phyloP scores from a whole-genome alignment of 2,888 invertebrate genomes.

The Nemoura dubitans region DNA sequence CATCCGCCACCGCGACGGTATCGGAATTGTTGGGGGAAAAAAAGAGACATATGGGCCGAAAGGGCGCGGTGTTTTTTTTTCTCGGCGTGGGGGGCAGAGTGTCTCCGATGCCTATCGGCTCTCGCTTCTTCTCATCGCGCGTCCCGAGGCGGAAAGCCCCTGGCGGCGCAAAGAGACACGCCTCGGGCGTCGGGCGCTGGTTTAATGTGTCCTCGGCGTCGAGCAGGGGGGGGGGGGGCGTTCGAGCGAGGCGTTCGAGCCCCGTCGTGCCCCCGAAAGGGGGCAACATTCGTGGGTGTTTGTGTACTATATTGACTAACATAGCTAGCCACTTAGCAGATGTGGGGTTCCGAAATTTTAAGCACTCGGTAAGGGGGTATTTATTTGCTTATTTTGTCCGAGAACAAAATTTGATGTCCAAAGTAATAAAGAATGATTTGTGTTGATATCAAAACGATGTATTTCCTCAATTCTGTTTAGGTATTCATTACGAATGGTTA shows the following conservation, averaged over 20 bases:
- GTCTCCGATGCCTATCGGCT: neutral
- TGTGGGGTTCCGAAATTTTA: neutral
- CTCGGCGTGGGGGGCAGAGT: neutral
- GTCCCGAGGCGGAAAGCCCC: conserved; percentile 5
- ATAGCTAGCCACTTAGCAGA: neutral
- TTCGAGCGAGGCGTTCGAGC: neutral
- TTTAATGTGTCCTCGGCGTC: conserved; percentile 10
- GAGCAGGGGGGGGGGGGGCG: neutral
- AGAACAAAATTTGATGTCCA: too few relatives aligned
- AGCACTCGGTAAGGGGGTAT: too few relatives aligned
- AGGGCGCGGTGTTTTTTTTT: too few relatives aligned
- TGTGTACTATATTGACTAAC: neutral
- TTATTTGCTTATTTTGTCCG: too few relatives aligned
- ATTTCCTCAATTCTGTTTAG: too few relatives aligned
- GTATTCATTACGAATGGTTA: too few relatives aligned
- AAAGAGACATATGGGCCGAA: too few relatives aligned
- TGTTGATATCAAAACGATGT: too few relatives aligned
- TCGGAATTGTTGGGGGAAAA: too few relatives aligned
- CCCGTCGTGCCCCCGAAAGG: neutral
- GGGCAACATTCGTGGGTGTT: neutral
- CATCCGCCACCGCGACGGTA: too few relatives aligned
- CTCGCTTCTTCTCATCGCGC: neutral
- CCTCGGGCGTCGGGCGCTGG: neutral
- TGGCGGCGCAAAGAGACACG: neutral
- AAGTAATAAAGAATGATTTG: too few relatives aligned